Evolutionary conservation across 2,888 invertebrate species (phyloP), one percentile per base, ranked within the genome.

Genomic region (Sabellastarte sp.): DNA sequence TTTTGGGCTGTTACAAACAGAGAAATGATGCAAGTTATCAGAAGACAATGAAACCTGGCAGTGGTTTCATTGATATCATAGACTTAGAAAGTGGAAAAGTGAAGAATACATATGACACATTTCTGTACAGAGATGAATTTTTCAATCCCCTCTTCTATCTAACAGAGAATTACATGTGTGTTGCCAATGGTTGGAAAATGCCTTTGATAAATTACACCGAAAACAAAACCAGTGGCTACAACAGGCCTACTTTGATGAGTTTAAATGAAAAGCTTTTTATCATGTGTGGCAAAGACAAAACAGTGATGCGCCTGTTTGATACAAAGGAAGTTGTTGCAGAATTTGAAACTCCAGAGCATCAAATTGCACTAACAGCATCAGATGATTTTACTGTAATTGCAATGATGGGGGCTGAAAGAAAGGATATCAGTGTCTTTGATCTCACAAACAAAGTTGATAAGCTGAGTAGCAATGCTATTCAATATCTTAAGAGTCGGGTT

Each of bases 121-220:
- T 53, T 26, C 5, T 53, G 26, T 26, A 53, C 24, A 53, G 26
- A 53, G 53, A 53, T n/a, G 53, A 53, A 15, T 53, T 53, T 26
- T 26, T 26, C 5, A 24, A 15, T 15, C 53, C 53, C 5, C 53
- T 53, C 28, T 20, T 53, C 5, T 53, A 26, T 5, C 5, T 53
- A 26, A 53, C 53, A 53, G 28, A 26, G 24, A 53, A 53, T 26
- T 24, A 26, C 20, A 53, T 53, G 53, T 10, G 20, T 26, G 24
- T 53, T n/a, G 26, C 5, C 10, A n/a, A n/a, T 53, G 53, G 53
- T 5, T 26, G 20, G 26, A 53, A 53, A 26, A 15, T 5, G 4
- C 10, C 53, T 24, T 53, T 53, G 53, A 53, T 53, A 26, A 10
- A 53, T 53, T 5, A 20, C 20, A 20, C 10, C 5, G 28, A 15